Percentiles rank a stretch among this genome's conserved stretches.
Conservation (phyloP, 2,888 invertebrate genomes). For the Tryphoninae sp. region DNA sequence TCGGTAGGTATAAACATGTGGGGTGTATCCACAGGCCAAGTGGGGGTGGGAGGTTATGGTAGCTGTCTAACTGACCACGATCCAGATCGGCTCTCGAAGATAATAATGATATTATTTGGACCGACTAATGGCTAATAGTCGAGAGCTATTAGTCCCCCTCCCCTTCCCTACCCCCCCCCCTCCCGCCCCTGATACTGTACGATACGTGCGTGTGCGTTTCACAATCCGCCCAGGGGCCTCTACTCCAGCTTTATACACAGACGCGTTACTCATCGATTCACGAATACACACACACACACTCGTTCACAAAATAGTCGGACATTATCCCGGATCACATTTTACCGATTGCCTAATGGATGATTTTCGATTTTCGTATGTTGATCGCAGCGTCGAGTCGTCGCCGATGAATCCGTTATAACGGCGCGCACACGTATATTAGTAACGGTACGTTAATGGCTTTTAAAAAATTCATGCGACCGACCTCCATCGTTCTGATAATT, state of each 20-base stretch:
- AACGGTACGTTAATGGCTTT: constrained; percentile 53
- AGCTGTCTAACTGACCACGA: constrained; percentile 21
- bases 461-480: constrained; percentile 30
- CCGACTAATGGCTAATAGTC: constrained; percentile 66
- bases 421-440: neutral
- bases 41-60: no score
- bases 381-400: constrained; percentile 52
- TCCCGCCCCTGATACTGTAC: neutral
- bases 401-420: neutral
- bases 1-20: no score
- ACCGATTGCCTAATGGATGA: constrained; percentile 68
- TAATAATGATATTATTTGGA: constrained; percentile 67
- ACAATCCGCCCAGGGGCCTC: constrained; percentile 28
- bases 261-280: constrained; percentile 42
- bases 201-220: neutral
- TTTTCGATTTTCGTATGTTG: constrained; percentile 74
- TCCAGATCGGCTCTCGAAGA: constrained; percentile 51
- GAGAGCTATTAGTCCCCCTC: constrained; percentile 62
- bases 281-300: constrained; percentile 32
- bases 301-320: constrained; percentile 23
- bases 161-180: constrained; percentile 4
- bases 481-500: constrained; percentile 26
- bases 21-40: no score
- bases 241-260: constrained; percentile 16
- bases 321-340: constrained; percentile 19